Conservation (phyloP, 1,140 invertebrate genomes). For the Philopotamus ludificatus region DNA sequence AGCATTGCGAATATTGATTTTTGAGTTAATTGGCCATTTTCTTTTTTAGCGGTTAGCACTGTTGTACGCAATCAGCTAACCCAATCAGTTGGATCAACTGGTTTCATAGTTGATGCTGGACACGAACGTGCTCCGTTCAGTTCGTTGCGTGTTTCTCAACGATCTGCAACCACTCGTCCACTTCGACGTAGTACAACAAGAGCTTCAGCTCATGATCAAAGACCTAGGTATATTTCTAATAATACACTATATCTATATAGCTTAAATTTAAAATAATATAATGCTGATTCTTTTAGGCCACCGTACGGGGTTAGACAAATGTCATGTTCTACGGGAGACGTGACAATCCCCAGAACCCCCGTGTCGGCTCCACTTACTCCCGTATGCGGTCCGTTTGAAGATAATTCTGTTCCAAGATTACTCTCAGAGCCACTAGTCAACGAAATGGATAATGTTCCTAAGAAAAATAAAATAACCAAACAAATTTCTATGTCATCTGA, state of each 20-base stretch:
- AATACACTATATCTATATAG: background rate
- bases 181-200: slow-evolving; percentile 37
- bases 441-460: slow-evolving; percentile 16
- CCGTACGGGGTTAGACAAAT: slow-evolving; percentile 31
- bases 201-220: slow-evolving; percentile 37
- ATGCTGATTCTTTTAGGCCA: slow-evolving; percentile 20
- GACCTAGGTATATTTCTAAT: slow-evolving; percentile 27
- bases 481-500: slow-evolving; percentile 33
- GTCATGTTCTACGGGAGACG: slow-evolving; percentile 33
- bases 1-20: background rate
- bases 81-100: background rate
- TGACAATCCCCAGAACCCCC: slow-evolving; percentile 17
- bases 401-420: slow-evolving; percentile 25
- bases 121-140: slow-evolving; percentile 28
- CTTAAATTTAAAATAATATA: no score
- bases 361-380: slow-evolving; percentile 37
- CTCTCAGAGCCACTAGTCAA: slow-evolving; percentile 28
- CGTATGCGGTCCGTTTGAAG: slow-evolving; percentile 25
- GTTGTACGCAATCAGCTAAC: background rate
- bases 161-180: slow-evolving; percentile 14
- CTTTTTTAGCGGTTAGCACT: slow-evolving; percentile 7
- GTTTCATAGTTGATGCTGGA: background rate
- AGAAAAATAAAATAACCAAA: slow-evolving; percentile 19
- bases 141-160: slow-evolving; percentile 33
- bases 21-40: background rate